phyloP scores from a whole-genome alignment of 2,797 vertebrate genomes.

The Mormyrus hasselquistii region DNA sequence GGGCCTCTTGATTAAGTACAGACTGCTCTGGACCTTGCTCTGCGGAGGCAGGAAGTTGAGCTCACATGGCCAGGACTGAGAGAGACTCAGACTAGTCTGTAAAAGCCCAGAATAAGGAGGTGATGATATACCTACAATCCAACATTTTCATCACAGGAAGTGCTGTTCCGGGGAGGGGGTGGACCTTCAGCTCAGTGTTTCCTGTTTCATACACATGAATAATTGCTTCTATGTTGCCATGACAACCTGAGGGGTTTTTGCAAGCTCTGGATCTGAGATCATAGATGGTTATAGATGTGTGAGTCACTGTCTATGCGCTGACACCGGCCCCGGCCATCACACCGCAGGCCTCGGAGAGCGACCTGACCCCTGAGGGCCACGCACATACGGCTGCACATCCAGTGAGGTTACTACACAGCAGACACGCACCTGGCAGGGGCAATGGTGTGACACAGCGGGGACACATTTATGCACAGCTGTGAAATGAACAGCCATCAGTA shows the following conservation, averaged over 20 bases:
- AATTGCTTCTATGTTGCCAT: conserved; percentile 45
- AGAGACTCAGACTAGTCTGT: background rate
- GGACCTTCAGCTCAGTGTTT: conserved; percentile 29
- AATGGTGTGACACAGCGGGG: background rate
- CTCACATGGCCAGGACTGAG: background rate
- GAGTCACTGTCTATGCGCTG: conserved; percentile 40
- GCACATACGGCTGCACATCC: background rate
- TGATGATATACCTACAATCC: background rate
- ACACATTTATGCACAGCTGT: conserved; percentile 13
- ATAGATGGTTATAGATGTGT: conserved; percentile 44
- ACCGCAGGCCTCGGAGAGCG: background rate
- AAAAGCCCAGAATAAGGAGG: background rate
- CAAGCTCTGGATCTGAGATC: conserved; percentile 31
- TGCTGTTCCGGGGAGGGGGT: background rate
- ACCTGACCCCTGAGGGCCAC: background rate
- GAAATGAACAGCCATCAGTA: background rate
- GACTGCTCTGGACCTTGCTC: conserved; percentile 33
- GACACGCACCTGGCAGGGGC: background rate
- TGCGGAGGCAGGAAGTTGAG: conserved; percentile 20
- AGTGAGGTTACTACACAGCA: background rate
- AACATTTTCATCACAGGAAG: background rate
- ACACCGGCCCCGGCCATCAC: conserved; percentile 21
- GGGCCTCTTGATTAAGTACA: conserved; percentile 39
- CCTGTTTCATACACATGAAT: conserved; percentile 44
- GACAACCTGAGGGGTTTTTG: conserved; percentile 46